Evolutionary conservation across 2,888 invertebrate species (phyloP).

Genomic region (Drosophila sordidapex): DNA sequence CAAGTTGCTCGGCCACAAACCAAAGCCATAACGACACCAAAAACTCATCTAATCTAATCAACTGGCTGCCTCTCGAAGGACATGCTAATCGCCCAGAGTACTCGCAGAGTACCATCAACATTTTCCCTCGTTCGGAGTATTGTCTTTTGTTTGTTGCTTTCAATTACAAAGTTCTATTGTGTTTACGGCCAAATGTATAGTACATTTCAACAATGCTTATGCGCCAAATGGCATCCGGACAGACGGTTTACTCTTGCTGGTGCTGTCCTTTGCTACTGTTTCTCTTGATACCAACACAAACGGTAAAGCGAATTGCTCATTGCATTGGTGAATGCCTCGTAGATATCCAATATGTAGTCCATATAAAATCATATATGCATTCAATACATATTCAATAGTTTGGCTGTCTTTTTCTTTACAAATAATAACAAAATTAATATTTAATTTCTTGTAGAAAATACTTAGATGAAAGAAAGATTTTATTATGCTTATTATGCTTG

Average conservation of each 20-base stretch:
- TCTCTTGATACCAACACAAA: background rate
- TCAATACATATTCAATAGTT: background rate
- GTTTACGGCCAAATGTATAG: slow-evolving; percentile 49
- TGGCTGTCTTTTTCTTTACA: background rate
- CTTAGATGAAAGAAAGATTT: background rate
- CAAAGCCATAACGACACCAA: slow-evolving; percentile 20
- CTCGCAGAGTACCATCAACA: background rate
- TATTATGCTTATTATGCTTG: no score
- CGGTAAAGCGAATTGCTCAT: background rate
- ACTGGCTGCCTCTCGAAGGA: slow-evolving; percentile 15
- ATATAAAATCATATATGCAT: background rate
- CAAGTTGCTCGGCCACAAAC: slow-evolving; percentile 27
- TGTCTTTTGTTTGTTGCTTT: slow-evolving; percentile 49
- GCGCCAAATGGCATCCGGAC: slow-evolving; percentile 56
- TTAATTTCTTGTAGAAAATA: background rate
- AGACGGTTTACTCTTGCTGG: slow-evolving; percentile 1
- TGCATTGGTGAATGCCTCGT: background rate
- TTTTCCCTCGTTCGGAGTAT: slow-evolving; percentile 10
- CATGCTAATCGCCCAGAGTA: slow-evolving; percentile 27
- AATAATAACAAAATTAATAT: background rate
- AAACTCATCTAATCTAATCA: slow-evolving; percentile 62
- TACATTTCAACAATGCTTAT: slow-evolving; percentile 51
- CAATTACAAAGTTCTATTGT: slow-evolving; percentile 66
- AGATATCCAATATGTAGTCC: background rate
- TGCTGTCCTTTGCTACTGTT: background rate